These are phyloP conservation scores for Enteromius paludinosus DNA, from an alignment of 2,797 vertebrate genomes.

Conservation along the genomic window DNA sequence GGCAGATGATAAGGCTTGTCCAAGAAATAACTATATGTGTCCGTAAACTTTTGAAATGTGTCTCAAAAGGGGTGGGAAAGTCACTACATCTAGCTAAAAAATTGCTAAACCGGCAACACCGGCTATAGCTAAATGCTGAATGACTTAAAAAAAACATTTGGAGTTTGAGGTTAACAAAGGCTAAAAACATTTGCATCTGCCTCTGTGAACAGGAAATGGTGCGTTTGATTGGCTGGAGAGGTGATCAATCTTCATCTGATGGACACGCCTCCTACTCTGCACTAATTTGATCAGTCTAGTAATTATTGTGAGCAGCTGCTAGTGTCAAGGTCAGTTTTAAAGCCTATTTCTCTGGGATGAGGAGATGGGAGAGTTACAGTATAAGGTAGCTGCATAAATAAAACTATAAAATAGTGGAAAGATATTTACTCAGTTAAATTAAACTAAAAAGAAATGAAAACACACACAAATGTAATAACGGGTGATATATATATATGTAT, in stretches of 20 bases:
- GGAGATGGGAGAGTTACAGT: neutral
- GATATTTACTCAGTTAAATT: neutral
- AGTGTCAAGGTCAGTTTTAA: neutral
- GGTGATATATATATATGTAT: neutral
- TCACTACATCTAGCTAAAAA: too few species aligned
- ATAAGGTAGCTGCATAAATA: neutral
- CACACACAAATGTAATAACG: neutral
- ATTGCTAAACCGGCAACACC: too few species aligned
- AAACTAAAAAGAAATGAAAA: neutral
- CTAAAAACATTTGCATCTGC: neutral
- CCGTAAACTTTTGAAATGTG: too few species aligned
- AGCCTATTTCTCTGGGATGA: neutral
- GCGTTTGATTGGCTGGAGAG: neutral
- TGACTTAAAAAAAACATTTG: neutral
- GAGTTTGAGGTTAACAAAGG: neutral
- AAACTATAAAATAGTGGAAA: neutral
- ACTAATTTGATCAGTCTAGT: neutral
- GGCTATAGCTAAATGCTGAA: neutral
- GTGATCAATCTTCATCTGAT: neutral
- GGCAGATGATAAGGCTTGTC: too few species aligned
- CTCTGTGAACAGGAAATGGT: neutral
- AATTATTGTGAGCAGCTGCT: slow-evolving; percentile 17
- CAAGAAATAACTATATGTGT: too few species aligned
- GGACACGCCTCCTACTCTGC: neutral
- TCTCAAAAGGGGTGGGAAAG: too few species aligned